Evolutionary conservation across 2,888 invertebrate species (phyloP).

Genomic region (Pemphredon lugubris): DNA sequence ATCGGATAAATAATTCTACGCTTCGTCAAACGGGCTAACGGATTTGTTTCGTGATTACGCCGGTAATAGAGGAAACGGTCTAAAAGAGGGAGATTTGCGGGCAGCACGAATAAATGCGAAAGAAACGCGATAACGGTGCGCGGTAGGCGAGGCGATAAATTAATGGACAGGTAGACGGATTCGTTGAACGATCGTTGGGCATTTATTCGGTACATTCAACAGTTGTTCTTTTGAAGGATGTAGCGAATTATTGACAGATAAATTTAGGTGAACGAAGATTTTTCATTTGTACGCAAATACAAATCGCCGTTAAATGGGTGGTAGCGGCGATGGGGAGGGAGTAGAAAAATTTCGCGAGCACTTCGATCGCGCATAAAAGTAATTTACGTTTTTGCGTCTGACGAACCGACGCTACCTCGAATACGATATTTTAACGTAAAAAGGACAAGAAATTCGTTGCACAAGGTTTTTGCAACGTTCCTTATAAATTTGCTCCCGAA

Average conservation of each 20-base stretch:
- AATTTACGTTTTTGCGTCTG: no score
- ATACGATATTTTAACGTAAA: no score
- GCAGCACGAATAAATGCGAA: constrained; percentile 9
- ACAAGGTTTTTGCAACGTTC: no score
- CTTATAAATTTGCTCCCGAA: no score
- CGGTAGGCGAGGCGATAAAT: constrained; percentile 33
- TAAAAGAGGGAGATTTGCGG: background rate
- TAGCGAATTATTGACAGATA: constrained; percentile 36
- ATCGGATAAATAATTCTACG: background rate
- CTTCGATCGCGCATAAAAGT: no score
- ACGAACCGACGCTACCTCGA: no score
- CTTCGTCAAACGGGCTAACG: background rate
- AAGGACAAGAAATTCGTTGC: no score
- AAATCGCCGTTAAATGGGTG: background rate
- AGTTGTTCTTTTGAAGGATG: constrained; percentile 42
- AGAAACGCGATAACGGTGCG: constrained; percentile 26
- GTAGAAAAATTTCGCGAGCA: background rate
- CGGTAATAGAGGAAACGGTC: background rate
- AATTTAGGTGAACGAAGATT: constrained; percentile 20
- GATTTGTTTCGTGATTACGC: background rate
- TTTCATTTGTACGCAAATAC: background rate
- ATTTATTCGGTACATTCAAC: constrained; percentile 37
- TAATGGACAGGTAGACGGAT: constrained; percentile 41
- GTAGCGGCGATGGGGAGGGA: background rate
- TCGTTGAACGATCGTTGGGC: constrained; percentile 27